phyloP scores from a whole-genome alignment of 2,888 invertebrate species.

The Xanthorhoe designata region DNA sequence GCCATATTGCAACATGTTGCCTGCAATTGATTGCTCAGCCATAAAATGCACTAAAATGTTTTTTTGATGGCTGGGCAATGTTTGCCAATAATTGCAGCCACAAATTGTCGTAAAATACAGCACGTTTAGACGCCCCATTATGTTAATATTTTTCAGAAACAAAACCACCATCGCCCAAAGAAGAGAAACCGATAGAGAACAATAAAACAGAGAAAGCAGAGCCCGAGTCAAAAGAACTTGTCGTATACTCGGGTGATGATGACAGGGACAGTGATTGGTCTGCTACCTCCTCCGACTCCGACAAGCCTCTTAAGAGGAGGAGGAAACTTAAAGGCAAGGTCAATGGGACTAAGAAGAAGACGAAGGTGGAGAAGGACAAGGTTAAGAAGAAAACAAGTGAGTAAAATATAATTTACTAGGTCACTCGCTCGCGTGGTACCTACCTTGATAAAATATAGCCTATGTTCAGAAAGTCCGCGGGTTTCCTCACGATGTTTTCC shows the following conservation, averaged over 20 bases:
- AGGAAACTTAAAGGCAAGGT: constrained; percentile 25
- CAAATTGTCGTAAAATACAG: too few relatives aligned
- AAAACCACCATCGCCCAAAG: constrained; percentile 50
- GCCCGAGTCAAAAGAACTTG: constrained; percentile 5
- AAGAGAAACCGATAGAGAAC: neutral
- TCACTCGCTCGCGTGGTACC: too few relatives aligned
- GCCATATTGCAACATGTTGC: too few relatives aligned
- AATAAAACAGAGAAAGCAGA: neutral
- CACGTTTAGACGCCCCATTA: too few relatives aligned
- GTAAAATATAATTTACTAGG: neutral
- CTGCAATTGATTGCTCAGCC: too few relatives aligned
- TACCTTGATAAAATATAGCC: too few relatives aligned
- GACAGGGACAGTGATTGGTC: constrained; percentile 61
- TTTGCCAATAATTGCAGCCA: too few relatives aligned
- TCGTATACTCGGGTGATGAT: constrained; percentile 37
- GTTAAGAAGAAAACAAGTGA: constrained; percentile 58
- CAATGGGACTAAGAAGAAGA: constrained; percentile 51
- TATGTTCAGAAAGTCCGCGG: too few relatives aligned
- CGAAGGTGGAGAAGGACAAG: constrained; percentile 50
- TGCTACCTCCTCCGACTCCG: constrained; percentile 69
- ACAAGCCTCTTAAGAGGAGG: constrained; percentile 68
- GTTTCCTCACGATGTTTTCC: too few relatives aligned
- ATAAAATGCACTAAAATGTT: too few relatives aligned
- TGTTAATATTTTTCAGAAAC: constrained; percentile 53
- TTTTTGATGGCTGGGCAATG: too few relatives aligned